Base-by-base conservation (phyloP, 2,888 invertebrate species). In the Nomada fabriciana region DNA sequence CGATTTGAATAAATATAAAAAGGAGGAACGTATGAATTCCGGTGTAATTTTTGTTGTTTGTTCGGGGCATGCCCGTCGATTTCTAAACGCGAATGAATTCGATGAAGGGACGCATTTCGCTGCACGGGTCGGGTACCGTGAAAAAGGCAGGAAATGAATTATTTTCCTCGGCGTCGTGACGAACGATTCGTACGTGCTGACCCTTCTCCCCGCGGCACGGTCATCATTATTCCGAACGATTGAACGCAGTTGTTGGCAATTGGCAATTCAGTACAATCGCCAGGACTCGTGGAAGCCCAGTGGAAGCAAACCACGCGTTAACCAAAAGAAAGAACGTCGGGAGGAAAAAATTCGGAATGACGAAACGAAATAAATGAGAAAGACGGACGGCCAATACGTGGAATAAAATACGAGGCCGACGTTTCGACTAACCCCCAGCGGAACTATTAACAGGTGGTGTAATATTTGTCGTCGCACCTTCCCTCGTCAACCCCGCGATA, bases 161-260 rank as follows among this genome's bases (percentile, higher is more conserved):
- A 82, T 82, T 82, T 82, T 82, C 77, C 67, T 64, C 70, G 60
- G 67, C 72, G 53, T 76, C 69, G 76, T 79, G 65, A 81, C 74
- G 76, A 82, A 81, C 82, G 79, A 81, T 67, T 86, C 80, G 63
- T 79, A 70, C 64, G 71, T 77, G 78, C 71, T 53, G 79, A 68
- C 77, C 72, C 63, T 81, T 82, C 67, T 64, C 55, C 55, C 52
- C 57, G 50, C 60, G 76, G 61, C 53, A 50, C 52, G 85, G 76
- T 82, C 78, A 82, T 88, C 86, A 64, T 90, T 90, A 90, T 90
- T 90, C 90, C 90, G 69, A 81, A 53, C 90, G 84, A 90, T 90
- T 90, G 83, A 83, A 67, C 84, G 75, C 90, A 90, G 90, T 90
- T 88, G 89, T 85, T 88, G 85, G 85, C 86, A 89, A 90, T 90